These are phyloP conservation scores for Scarus forsteni DNA, from an alignment of 2,797 vertebrate genomes.

Conservation along the genomic window DNA sequence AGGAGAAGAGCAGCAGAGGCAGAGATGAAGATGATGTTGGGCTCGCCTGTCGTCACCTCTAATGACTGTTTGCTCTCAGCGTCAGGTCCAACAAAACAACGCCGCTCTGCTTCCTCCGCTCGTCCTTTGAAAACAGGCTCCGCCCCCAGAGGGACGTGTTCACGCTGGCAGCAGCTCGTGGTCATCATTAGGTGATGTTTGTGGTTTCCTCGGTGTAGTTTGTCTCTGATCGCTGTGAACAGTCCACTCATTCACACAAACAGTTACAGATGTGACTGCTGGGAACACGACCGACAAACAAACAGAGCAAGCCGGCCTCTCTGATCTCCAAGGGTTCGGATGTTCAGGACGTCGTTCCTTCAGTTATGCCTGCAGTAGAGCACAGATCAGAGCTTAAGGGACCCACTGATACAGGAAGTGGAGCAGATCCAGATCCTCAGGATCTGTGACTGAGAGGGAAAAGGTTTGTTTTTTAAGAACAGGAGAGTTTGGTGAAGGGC, in stretches of 20 bases:
- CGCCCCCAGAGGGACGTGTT: background rate
- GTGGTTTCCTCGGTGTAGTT: background rate
- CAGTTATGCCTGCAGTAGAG: no score
- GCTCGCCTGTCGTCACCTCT: background rate
- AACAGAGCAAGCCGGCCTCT: slow-evolving; percentile 27
- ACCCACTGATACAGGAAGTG: no score
- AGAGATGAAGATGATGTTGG: background rate
- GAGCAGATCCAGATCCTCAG: no score
- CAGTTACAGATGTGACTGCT: slow-evolving; percentile 69
- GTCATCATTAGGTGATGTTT: slow-evolving; percentile 14
- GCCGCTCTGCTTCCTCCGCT: background rate
- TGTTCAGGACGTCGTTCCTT: no score
- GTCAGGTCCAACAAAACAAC: background rate
- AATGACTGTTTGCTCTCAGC: slow-evolving; percentile 4
- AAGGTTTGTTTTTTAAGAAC: no score
- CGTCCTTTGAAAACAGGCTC: background rate
- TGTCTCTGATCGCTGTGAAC: slow-evolving; percentile 14
- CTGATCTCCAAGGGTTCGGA: background rate
- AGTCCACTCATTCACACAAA: slow-evolving; percentile 55
- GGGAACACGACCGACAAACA: slow-evolving; percentile 37
- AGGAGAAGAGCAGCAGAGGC: no score
- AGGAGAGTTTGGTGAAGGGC: no score
- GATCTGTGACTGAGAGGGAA: no score
- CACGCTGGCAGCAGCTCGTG: slow-evolving; percentile 8
- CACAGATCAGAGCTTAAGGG: no score